These are phyloP conservation scores for Pelmatolapia mariae DNA, from an alignment of 2,113 vertebrate species.

Conservation along the genomic window DNA sequence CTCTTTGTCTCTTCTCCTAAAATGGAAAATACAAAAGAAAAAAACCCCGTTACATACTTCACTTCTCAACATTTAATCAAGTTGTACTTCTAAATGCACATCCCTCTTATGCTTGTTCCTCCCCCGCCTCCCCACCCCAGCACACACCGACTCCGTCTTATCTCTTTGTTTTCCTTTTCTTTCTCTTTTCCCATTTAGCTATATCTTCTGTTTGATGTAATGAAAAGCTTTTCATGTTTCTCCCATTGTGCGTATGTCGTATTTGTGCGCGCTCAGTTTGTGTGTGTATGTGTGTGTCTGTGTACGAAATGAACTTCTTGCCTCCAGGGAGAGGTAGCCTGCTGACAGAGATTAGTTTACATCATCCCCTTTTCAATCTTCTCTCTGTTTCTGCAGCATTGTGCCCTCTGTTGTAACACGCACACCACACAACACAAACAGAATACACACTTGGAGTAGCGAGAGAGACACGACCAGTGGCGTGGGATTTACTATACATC, in stretches of 20 bases:
- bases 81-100: background rate
- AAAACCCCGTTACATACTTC: background rate
- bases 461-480: background rate
- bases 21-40: background rate
- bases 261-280: background rate
- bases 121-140: background rate
- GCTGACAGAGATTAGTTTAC: conserved; percentile 59
- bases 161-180: background rate
- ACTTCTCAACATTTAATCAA: background rate
- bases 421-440: background rate
- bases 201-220: conserved; percentile 3
- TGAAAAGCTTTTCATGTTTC: background rate
- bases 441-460: background rate
- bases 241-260: background rate
- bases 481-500: background rate
- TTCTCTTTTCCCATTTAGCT: background rate
- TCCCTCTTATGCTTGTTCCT: background rate
- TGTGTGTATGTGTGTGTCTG: background rate
- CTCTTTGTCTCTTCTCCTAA: background rate
- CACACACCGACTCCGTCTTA: background rate
- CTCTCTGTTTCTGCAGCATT: conserved; percentile 1
- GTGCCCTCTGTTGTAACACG: background rate
- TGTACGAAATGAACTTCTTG: conserved; percentile 37
- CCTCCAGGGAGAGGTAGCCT: conserved; percentile 31
- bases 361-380: conserved; percentile 43